Conservation (phyloP, 2,797 vertebrate genomes). For the Agapornis canus region DNA sequence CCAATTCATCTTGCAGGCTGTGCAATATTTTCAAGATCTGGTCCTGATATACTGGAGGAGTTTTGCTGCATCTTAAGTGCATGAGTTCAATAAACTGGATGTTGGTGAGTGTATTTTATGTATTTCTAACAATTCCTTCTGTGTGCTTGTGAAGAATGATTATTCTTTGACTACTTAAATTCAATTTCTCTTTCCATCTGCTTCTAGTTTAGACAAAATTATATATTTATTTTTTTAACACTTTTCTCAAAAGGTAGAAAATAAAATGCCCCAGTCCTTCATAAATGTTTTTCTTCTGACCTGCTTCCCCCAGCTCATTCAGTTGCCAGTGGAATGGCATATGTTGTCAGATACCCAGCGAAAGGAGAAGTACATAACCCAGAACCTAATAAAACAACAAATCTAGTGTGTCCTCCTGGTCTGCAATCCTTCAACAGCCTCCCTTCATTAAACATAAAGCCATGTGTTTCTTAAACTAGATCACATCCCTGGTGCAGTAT, state of each 20-base stretch:
- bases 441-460: constrained; percentile 45
- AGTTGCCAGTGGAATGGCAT: neutral
- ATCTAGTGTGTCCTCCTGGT: constrained; percentile 21
- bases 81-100: neutral
- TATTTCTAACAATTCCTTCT: neutral
- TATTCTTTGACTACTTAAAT: neutral
- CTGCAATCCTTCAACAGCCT: constrained; percentile 50
- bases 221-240: neutral
- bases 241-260: constrained; percentile 5
- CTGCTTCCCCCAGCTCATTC: neutral
- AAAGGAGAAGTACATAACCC: constrained; percentile 22
- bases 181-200: neutral
- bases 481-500: constrained; percentile 7
- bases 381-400: constrained; percentile 62
- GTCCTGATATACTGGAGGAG: neutral
- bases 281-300: neutral
- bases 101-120: neutral
- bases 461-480: constrained; percentile 46
- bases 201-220: neutral
- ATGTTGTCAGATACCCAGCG: constrained; percentile 17
- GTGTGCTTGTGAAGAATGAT: neutral
- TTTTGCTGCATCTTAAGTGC: neutral
- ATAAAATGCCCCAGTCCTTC: neutral
- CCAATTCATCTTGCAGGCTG: neutral
- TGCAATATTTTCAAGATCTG: neutral